A percentile compares a stretch with the other conserved stretches of the same genome.
phyloP scores from a whole-genome alignment of 2,797 vertebrate species.

The Rhynchonycteris naso region DNA sequence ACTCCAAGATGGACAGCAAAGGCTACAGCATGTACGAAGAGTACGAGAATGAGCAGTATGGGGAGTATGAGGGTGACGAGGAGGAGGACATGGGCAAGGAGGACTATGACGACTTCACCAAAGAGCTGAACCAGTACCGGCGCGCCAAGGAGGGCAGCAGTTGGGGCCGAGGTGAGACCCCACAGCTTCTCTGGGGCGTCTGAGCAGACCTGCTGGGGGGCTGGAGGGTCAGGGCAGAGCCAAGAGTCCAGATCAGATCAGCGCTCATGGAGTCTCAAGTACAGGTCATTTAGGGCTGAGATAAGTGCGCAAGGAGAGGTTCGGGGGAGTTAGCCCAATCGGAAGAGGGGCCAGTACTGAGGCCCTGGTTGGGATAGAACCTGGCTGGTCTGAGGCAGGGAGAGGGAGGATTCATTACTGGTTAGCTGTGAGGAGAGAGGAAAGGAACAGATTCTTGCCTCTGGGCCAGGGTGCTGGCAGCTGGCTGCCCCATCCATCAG shows the following conservation, averaged over 20 bases:
- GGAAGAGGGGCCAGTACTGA: background rate
- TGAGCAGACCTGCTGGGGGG: accelerated
- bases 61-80: conserved; percentile 89
- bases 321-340: accelerated
- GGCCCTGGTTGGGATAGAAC: background rate
- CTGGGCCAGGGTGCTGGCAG: background rate
- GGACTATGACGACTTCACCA: conserved; percentile 95
- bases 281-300: background rate
- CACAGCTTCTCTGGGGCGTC: accelerated
- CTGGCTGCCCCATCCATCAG: background rate
- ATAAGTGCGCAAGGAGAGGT: accelerated
- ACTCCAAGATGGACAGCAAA: conserved; percentile 95
- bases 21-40: conserved; percentile 92
- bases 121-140: conserved; percentile 96
- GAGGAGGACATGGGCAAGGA: conserved; percentile 93
- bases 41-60: conserved; percentile 94
- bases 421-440: background rate
- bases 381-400: background rate
- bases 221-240: accelerated
- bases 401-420: background rate
- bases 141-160: conserved; percentile 93
- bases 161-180: conserved; percentile 80
- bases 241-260: accelerated
- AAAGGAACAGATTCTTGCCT: background rate
- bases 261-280: accelerated